Conservation (phyloP, 1,140 invertebrate genomes). For the Brachionus rubens region DNA sequence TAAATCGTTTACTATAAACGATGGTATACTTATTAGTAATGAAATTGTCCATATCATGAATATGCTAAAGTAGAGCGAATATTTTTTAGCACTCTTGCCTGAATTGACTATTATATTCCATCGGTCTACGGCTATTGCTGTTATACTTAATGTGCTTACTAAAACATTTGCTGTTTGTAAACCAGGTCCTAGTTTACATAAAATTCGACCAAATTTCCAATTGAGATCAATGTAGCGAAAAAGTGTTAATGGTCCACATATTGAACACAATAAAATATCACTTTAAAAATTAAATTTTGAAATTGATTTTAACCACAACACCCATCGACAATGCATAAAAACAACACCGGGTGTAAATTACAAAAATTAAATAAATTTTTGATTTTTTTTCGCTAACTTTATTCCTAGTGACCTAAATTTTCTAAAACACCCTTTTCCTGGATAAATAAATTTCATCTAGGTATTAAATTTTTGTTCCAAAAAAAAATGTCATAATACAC, state of each 20-base stretch:
- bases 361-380: no score
- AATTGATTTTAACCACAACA: neutral
- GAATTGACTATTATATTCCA: conserved; percentile 49
- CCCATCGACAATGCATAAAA: no score
- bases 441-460: no score
- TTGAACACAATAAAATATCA: conserved; percentile 68
- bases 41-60: conserved; percentile 20
- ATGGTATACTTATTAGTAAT: conserved; percentile 31
- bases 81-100: conserved; percentile 10
- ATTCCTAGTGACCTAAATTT: no score
- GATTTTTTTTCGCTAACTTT: no score
- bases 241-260: conserved; percentile 16
- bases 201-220: conserved; percentile 59
- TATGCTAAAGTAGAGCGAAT: neutral
- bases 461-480: no score
- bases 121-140: conserved; percentile 78
- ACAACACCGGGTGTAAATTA: no score
- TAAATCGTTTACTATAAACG: neutral
- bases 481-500: no score
- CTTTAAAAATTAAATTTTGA: conserved; percentile 58
- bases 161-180: conserved; percentile 80
- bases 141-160: conserved; percentile 82
- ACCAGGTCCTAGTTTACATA: conserved; percentile 75
- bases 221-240: conserved; percentile 48
- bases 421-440: no score